These are phyloP conservation scores for Copidosoma aretas DNA, from an alignment of 2,888 invertebrate genomes.

Conservation along the genomic window DNA sequence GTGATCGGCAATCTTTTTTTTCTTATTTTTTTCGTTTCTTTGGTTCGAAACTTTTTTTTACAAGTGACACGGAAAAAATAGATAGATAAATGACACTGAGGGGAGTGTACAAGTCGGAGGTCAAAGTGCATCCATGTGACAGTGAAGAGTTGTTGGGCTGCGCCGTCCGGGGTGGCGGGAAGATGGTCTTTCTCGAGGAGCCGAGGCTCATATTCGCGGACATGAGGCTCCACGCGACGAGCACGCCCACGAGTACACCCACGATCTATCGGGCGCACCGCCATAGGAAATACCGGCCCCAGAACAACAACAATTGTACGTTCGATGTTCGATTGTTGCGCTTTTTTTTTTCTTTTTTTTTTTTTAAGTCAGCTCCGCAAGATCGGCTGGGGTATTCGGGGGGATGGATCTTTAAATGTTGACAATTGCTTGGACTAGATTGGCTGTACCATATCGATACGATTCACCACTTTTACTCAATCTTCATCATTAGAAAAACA, in stretches of 20 bases:
- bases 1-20: too few species aligned
- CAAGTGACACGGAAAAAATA: neutral
- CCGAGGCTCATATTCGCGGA: constrained; percentile 61
- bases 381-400: too few species aligned
- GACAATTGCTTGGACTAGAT: too few species aligned
- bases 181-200: constrained; percentile 61
- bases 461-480: too few species aligned
- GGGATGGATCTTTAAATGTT: too few species aligned
- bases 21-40: too few species aligned
- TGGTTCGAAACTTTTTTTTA: too few species aligned
- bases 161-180: constrained; percentile 41
- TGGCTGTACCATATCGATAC: too few species aligned
- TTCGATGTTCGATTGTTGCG: neutral
- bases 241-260: constrained; percentile 57
- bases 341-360: neutral
- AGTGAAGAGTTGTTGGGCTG: constrained; percentile 41
- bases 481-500: too few species aligned
- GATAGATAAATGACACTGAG: neutral
- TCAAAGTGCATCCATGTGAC: constrained; percentile 47
- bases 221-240: constrained; percentile 59
- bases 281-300: constrained; percentile 55
- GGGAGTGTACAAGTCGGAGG: constrained; percentile 48
- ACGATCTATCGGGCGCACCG: constrained; percentile 40
- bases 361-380: too few species aligned
- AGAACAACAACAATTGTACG: constrained; percentile 61